These are phyloP conservation scores for Aromia moschata DNA, from an alignment of 2,888 invertebrate species.

Conservation along the genomic window DNA sequence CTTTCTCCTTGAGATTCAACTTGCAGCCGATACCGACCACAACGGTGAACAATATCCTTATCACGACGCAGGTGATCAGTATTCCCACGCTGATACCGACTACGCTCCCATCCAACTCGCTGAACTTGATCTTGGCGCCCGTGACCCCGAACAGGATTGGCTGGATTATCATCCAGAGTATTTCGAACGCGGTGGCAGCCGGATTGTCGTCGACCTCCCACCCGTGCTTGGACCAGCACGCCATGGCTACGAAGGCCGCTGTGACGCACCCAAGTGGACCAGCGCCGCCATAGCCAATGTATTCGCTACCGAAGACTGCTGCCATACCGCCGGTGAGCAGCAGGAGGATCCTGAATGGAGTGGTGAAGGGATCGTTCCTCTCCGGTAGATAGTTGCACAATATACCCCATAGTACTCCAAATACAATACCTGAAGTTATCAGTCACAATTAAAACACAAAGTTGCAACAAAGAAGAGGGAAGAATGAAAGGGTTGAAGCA, in stretches of 20 bases:
- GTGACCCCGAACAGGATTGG: conserved; percentile 94
- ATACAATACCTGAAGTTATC: conserved; percentile 61
- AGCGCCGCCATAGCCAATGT: conserved; percentile 73
- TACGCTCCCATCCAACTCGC: conserved; percentile 74
- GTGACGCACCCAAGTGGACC: conserved; percentile 87
- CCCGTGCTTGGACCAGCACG: conserved; percentile 83
- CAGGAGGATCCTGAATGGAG: conserved; percentile 79
- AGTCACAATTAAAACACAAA: neutral
- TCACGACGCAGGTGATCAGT: conserved; percentile 71
- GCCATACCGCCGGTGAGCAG: conserved; percentile 83
- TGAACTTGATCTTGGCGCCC: conserved; percentile 88
- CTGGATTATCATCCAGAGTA: conserved; percentile 96
- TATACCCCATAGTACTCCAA: conserved; percentile 83
- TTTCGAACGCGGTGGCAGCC: conserved; percentile 86
- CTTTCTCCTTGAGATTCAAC: conserved; percentile 86
- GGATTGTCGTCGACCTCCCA: conserved; percentile 90
- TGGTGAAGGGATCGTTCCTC: conserved; percentile 79
- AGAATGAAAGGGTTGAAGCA: neutral
- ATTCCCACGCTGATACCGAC: conserved; percentile 77
- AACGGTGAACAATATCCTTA: conserved; percentile 75
- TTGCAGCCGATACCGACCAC: conserved; percentile 79
- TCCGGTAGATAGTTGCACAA: conserved; percentile 86
- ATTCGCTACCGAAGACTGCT: conserved; percentile 77
- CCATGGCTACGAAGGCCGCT: conserved; percentile 83
- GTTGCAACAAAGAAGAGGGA: neutral